Base-by-base conservation (phyloP, 1,140 invertebrate genomes). In the Monomorium pharaonis region DNA sequence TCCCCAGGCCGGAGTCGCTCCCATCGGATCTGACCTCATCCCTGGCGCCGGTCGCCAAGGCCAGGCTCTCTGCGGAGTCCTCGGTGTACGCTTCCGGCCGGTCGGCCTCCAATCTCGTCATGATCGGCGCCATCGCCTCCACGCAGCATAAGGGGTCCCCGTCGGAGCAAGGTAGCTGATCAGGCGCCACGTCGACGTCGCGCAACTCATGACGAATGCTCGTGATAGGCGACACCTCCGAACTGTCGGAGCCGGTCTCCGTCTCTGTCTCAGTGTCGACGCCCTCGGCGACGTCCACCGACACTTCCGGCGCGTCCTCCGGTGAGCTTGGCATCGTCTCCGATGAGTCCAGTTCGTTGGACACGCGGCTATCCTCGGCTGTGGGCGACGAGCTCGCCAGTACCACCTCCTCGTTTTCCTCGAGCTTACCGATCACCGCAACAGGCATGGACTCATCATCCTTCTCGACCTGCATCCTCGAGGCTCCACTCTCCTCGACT, bases 1-100 rank as follows among this genome's bases (percentile, higher is more conserved):
- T 96, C 1, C 97, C 97, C 33, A 98, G 92, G 0, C 98, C 98
- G 1, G 97, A 98, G 93, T 98, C 98, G 63, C 97, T 98, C 4
- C 97, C 97, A 92, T 98, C 97, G 9, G 97, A 97, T 77, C 97
- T 94, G 6, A 96, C 94, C 75, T 96, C 96, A 54, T 96, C 94
- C 10, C 92, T 90, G 7, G 90, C 88, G 30, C 93, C 93, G 0
- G 94, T 91, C 0, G 92, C 92, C 10, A 95, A 78, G 0, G 94
- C 90, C 37, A 95, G 80, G 49, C 94, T 95, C 62, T 95, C 94
- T 0, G 94, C 94, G 0, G 94, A 95, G 37, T 95, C 94, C 51
- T 95, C 94, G 7, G 94, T 95, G 42, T 95, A 95, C 10, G 93
- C 86, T 56, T 95, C 93, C 7, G 94, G 94, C 2, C 92, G 78